Base-by-base conservation (phyloP, 2,888 invertebrate species). In the Pedicia rivosa region DNA sequence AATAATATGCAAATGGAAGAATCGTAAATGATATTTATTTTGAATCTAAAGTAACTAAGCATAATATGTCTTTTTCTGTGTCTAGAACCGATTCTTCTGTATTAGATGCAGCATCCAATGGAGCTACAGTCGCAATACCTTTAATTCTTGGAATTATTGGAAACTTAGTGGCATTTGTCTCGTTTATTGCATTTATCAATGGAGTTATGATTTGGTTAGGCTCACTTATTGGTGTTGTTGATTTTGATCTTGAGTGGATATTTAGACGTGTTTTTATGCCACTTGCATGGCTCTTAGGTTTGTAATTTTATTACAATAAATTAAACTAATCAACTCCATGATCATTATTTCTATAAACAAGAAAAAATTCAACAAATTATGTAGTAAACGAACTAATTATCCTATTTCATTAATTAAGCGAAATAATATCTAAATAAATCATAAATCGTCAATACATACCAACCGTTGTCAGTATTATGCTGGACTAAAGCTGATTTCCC, bases 201-300 rank as follows among this genome's bases (percentile, higher is more conserved):
- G 76, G 76, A 0, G 50, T 86, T 0, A 62, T 94, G 6, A 69
- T 68, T 3, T 97, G 90, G 81, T 63, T 82, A 37, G 91, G 90
- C 0, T 64, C 62, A 0, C 57, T 92, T 40, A 72, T 91, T 9
- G 91, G 91, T 25, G 54, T 68, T 42, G 65, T 68, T 0, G 58
- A 64, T 1, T 50, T 74, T 39, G 70, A 68, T 34, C 63, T 82
- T 10, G 77, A 91, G 68, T 71, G 72, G 59, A 63, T 94, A 9
- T 66, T 92, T 36, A 83, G 90, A 1, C 90, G 90, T 58, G 50
- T 90, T 1, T 90, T 97, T 54, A 87, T 86, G 51, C 97, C 97
- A 0, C 54, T 97, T 1, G 82, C 86, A 35, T 91, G 78, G 71
- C 53, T 84, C 9, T 84, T 97, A 79, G 97, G 24, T n/a, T 10